Conservation (phyloP, 2,797 vertebrate species). For the Gadopsis bispinosus region DNA sequence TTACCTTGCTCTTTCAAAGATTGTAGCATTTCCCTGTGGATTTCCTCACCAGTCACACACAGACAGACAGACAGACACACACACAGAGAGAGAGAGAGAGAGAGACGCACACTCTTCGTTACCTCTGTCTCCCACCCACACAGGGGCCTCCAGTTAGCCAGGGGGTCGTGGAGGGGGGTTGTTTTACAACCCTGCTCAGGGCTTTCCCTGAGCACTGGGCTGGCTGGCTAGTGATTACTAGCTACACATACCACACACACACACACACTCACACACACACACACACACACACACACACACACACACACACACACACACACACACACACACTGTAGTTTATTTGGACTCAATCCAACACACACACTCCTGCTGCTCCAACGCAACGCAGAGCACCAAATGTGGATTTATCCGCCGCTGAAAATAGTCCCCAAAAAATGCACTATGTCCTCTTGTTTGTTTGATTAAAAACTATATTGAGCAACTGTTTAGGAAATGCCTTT, state of each 20-base stretch:
- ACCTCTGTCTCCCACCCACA: conserved; percentile 78
- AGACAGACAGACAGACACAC: conserved; percentile 16
- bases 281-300: conserved; percentile 29
- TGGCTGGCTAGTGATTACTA: conserved; percentile 76
- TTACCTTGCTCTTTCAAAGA: conserved; percentile 41
- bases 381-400: background rate
- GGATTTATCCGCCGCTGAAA: background rate
- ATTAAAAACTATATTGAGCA: background rate
- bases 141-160: conserved; percentile 74
- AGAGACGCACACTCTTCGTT: conserved; percentile 56
- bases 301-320: conserved; percentile 37
- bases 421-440: background rate
- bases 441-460: background rate
- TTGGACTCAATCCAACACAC: background rate
- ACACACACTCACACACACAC: conserved; percentile 37
- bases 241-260: conserved; percentile 48
- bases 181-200: conserved; percentile 79
- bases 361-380: background rate
- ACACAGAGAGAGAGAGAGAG: no score
- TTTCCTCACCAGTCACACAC: conserved; percentile 52
- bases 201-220: conserved; percentile 80
- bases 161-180: conserved; percentile 49
- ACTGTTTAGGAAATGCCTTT: background rate
- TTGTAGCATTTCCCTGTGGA: conserved; percentile 53
- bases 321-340: conserved; percentile 1